Evolutionary conservation across 2,113 vertebrate genomes (phyloP).

Genomic region (Cyphomyrus plagiostoma): DNA sequence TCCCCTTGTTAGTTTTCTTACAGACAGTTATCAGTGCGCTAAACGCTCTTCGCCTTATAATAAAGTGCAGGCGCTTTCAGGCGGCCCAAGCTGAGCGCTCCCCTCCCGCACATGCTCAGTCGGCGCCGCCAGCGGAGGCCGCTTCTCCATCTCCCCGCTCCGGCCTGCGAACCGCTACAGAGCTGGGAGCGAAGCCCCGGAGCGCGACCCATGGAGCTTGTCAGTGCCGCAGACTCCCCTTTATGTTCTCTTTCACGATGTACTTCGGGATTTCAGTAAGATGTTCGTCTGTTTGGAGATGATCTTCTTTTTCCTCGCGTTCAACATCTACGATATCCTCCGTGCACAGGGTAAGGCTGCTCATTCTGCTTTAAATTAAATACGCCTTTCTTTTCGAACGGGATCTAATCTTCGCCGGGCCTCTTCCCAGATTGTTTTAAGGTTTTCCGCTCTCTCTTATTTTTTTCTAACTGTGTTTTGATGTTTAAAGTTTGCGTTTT

Average conservation of each 20-base stretch:
- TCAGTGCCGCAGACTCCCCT: conserved; percentile 33
- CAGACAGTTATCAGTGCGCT: not conserved
- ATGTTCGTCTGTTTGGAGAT: conserved; percentile 65
- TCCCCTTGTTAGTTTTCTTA: not conserved
- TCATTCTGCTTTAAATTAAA: not conserved
- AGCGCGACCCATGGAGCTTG: conserved; percentile 51
- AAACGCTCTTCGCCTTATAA: not conserved
- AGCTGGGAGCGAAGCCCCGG: conserved; percentile 23
- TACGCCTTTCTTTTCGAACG: not conserved
- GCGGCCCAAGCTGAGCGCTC: conserved; percentile 10
- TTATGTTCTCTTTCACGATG: conserved; percentile 61
- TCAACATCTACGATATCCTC: conserved; percentile 49
- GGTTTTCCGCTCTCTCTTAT: not conserved
- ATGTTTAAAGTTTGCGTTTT: not conserved
- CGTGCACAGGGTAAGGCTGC: conserved; percentile 64
- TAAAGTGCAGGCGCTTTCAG: not conserved
- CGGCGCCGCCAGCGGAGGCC: not conserved
- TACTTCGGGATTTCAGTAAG: conserved; percentile 62
- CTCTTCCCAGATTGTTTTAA: not conserved
- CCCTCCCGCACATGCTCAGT: conserved; percentile 50
- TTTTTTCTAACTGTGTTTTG: not conserved
- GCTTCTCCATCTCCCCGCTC: conserved; percentile 27
- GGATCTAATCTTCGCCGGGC: not conserved
- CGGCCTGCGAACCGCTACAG: conserved; percentile 37
- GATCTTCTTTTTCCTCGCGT: conserved; percentile 52